Base-by-base conservation (phyloP, 2,888 invertebrate genomes). In the Xestoiulus laeticollis region DNA sequence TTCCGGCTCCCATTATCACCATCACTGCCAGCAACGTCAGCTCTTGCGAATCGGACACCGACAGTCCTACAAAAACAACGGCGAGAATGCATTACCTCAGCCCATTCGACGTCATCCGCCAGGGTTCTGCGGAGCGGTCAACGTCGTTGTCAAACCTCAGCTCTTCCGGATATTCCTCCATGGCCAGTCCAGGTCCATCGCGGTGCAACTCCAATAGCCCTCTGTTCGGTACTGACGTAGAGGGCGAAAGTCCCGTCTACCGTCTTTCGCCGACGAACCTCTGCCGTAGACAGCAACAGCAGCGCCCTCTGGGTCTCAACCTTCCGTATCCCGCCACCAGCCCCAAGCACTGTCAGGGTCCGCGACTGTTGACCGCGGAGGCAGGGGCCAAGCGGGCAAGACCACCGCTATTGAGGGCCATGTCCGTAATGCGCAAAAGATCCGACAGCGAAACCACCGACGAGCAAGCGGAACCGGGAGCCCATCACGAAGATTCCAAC, bases 131-230 rank as follows among this genome's bases (percentile, higher is more conserved):
- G 19, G 95, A 96, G 90, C 94, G 96, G 90, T 95, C 95, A 1
- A 95, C 96, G 19, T 96, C 96, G 0, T 96, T 96, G 92, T 96
- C 96, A 1, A 96, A 96, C 91, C 93, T 96, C 78, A 96, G 96
- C 89, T 96, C 96, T 12, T 96, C 96, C 0, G 96, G 96, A 12
- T 96, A 96, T 91, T 96, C 96, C 89, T 96, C 96, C 2, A 96
- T 96, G 95, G 96, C 96, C 0, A 96, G 96, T 92, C 96, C 96
- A 0, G 96, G 96, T 0, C 95, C 96, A 5, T 96, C 96, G 0
- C 93, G 96, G 89, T 96, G 96, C 91, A 96, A 96, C 8, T 96
- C 96, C 0, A 96, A 95, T 90, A 96, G 96, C 91, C 96, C 96
- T 0, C 91, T 96, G 3, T 96, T 88, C 32, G 53, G 78, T n/a